A percentile compares a stretch with the other conserved stretches of the same genome.
Conservation (phyloP, 2,888 invertebrate species). For the Camptogramma bilineatum region DNA sequence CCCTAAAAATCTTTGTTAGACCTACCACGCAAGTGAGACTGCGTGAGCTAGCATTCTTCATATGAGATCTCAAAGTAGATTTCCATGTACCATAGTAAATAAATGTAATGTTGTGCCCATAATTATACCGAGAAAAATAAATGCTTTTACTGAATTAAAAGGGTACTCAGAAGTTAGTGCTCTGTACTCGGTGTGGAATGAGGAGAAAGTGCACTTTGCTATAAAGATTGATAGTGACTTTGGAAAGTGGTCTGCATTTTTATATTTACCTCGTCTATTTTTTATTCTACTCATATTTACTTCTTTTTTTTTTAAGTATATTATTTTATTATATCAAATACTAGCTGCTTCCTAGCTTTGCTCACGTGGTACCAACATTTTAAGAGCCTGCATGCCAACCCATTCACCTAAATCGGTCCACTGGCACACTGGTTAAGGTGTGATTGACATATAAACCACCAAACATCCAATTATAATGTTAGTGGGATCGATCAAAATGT, state of each 20-base stretch:
- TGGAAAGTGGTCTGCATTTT: conserved; percentile 17
- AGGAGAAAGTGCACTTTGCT: conserved; percentile 18
- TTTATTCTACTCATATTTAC: no score
- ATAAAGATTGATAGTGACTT: conserved; percentile 12
- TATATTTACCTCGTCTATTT: conserved; percentile 1
- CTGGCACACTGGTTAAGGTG: no score
- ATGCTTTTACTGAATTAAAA: conserved; percentile 29
- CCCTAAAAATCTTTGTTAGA: no score
- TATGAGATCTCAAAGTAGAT: conserved; percentile 19
- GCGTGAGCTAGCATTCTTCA: background rate
- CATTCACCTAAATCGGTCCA: no score
- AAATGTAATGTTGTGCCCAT: conserved; percentile 16
- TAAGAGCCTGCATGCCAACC: no score
- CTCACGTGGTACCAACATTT: no score
- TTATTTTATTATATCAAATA: no score
- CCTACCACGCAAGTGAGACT: background rate
- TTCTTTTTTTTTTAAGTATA: no score
- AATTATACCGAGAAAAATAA: conserved; percentile 23
- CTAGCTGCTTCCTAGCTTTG: no score
- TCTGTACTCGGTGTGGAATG: conserved; percentile 7
- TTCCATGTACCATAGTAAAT: conserved; percentile 29
- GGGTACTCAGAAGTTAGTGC: conserved; percentile 9
- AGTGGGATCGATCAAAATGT: no score
- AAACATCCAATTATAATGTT: no score
- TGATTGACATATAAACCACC: no score